A percentile compares a stretch with the other conserved stretches of the same genome.
Conservation (phyloP, 2,797 vertebrate species). For the Apogon hyalosoma region DNA sequence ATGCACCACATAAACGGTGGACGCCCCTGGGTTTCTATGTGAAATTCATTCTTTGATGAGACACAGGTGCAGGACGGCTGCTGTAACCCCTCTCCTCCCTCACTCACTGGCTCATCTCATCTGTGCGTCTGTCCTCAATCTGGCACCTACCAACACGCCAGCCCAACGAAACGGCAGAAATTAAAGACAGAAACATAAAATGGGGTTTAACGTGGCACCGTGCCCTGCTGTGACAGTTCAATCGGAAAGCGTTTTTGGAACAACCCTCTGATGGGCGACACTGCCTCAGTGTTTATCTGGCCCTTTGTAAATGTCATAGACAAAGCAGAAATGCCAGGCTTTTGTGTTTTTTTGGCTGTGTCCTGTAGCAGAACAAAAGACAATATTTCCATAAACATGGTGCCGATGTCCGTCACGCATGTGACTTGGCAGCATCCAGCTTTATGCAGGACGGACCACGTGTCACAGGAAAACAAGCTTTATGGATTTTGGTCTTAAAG, state of each 20-base stretch:
- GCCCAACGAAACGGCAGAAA: slow-evolving; percentile 36
- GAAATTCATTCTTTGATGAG: slow-evolving; percentile 25
- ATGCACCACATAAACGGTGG: slow-evolving; percentile 27
- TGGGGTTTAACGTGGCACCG: slow-evolving; percentile 42
- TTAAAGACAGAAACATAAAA: slow-evolving; percentile 40
- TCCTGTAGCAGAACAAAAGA: slow-evolving; percentile 62
- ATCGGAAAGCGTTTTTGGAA: slow-evolving; percentile 49
- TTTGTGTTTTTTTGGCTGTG: slow-evolving; percentile 55
- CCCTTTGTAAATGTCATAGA: slow-evolving; percentile 68
- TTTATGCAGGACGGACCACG: slow-evolving; percentile 11
- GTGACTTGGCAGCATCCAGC: slow-evolving; percentile 34
- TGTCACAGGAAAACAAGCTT: slow-evolving; percentile 21
- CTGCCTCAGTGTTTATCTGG: slow-evolving; percentile 49
- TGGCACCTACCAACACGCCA: slow-evolving; percentile 25
- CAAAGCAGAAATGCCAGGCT: slow-evolving; percentile 59
- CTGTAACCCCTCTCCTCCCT: not conserved
- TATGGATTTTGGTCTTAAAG: slow-evolving; percentile 2
- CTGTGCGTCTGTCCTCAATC: not conserved
- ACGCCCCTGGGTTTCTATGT: slow-evolving; percentile 21
- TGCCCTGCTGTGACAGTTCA: slow-evolving; percentile 47
- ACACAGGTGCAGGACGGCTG: slow-evolving; percentile 45
- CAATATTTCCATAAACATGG: slow-evolving; percentile 59
- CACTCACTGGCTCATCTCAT: slow-evolving; percentile 9
- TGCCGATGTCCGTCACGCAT: slow-evolving; percentile 35
- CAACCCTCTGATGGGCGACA: slow-evolving; percentile 48